Percentiles rank a stretch among this genome's conserved stretches.
These are phyloP conservation scores for Dicerorhinus sumatrensis DNA, from an alignment of 2,113 vertebrate species.

Conservation along the genomic window DNA sequence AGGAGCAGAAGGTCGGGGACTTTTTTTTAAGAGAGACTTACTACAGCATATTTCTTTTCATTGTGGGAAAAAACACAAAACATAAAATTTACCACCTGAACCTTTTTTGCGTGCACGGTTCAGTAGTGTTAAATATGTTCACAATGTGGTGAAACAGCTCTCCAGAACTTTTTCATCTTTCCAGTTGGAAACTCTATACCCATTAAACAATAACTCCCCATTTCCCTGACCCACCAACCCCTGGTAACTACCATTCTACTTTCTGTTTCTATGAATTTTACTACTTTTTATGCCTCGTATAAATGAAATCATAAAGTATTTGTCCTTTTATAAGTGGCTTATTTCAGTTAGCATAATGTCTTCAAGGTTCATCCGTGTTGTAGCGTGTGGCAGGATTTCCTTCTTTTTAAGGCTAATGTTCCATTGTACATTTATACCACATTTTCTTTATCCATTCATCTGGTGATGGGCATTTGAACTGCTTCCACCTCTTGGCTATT, in stretches of 20 bases:
- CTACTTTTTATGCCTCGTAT: fast-evolving
- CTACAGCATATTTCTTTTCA: no score
- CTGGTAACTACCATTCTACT: neutral
- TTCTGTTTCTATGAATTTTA: neutral
- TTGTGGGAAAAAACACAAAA: neutral
- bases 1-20: neutral
- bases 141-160: neutral
- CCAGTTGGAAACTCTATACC: neutral
- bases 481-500: no score
- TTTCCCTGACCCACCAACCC: no score
- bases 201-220: neutral
- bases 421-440: fast-evolving
- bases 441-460: neutral
- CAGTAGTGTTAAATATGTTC: neutral
- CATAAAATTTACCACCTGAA: neutral
- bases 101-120: neutral
- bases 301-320: neutral
- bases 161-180: neutral
- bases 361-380: no score
- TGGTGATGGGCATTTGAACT: neutral
- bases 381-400: neutral
- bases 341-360: neutral
- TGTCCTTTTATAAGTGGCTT: neutral
- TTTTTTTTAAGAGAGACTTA: neutral
- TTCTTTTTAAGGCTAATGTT: neutral